Conservation (phyloP, 1,140 invertebrate genomes). For the Pseudomyrmex dendroicus region DNA sequence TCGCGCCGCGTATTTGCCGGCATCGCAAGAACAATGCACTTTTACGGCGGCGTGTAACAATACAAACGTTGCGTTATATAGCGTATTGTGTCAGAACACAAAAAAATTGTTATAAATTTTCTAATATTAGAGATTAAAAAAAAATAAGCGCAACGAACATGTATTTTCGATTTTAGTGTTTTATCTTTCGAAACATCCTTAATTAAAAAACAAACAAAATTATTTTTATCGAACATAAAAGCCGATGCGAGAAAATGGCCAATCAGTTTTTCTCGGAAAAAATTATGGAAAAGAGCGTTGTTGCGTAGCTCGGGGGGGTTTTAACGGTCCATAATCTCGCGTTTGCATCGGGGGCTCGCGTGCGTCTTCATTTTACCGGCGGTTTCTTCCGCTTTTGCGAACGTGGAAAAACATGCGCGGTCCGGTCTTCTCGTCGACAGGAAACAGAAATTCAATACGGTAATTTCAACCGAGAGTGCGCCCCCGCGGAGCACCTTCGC, state of each 20-base stretch:
- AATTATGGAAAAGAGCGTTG: not conserved
- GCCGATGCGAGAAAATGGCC: not conserved
- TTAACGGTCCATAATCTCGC: constrained; percentile 14
- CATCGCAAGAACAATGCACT: not conserved
- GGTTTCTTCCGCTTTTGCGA: constrained; percentile 25
- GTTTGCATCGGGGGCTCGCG: constrained; percentile 2
- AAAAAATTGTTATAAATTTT: not conserved
- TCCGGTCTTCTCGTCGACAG: not conserved
- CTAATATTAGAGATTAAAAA: too few species aligned
- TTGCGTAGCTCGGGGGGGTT: not conserved
- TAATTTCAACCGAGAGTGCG: constrained; percentile 10
- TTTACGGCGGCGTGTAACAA: not conserved
- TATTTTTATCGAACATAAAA: not conserved
- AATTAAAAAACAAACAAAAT: too few species aligned
- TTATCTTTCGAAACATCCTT: not conserved
- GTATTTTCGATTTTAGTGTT: too few species aligned
- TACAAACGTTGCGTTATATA: not conserved
- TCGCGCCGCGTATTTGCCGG: not conserved
- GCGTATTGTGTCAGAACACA: not conserved
- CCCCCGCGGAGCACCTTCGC: not conserved
- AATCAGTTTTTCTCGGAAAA: not conserved
- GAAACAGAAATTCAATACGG: constrained; percentile 39
- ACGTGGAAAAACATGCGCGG: constrained; percentile 5
- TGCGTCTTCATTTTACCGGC: constrained; percentile 13
- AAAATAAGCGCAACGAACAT: too few species aligned